phyloP scores from a whole-genome alignment of 2,797 vertebrate genomes.

The Caiman crocodilus region DNA sequence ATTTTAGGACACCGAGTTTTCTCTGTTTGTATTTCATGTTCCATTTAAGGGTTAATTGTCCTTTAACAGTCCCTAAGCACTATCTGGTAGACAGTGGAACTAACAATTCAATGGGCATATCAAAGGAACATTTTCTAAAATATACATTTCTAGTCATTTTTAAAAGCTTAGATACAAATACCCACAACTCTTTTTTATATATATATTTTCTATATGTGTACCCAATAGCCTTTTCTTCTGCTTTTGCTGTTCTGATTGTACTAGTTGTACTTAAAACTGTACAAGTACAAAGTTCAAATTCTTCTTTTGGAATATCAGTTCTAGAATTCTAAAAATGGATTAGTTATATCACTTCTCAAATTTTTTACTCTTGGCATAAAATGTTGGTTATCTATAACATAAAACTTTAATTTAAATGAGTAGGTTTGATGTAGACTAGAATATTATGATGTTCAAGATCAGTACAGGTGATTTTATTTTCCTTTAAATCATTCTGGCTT shows the following conservation, averaged over 20 bases:
- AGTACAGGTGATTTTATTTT: slow-evolving; percentile 57
- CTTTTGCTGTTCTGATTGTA: no score
- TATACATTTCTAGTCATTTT: not conserved
- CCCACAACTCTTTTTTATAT: not conserved
- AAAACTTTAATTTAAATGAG: slow-evolving; percentile 36
- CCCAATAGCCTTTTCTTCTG: slow-evolving; percentile 13
- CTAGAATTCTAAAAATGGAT: slow-evolving; percentile 36
- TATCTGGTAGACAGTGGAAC: no score
- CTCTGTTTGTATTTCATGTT: no score
- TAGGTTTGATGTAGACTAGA: slow-evolving; percentile 17
- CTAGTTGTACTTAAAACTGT: not conserved
- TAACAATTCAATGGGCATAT: no score
- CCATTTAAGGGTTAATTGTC: no score
- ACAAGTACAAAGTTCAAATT: not conserved
- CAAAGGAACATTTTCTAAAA: no score
- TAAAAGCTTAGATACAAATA: slow-evolving; percentile 17
- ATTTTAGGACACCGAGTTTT: no score
- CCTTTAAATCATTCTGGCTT: slow-evolving; percentile 55
- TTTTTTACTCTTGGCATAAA: slow-evolving; percentile 17
- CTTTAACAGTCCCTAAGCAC: no score
- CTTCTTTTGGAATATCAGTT: not conserved
- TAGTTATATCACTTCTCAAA: slow-evolving; percentile 14
- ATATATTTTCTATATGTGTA: slow-evolving; percentile 37
- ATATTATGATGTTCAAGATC: slow-evolving; percentile 49
- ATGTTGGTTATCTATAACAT: not conserved